Conservation (phyloP, 2,797 vertebrate genomes). For the Pogonophryne albipinna region DNA sequence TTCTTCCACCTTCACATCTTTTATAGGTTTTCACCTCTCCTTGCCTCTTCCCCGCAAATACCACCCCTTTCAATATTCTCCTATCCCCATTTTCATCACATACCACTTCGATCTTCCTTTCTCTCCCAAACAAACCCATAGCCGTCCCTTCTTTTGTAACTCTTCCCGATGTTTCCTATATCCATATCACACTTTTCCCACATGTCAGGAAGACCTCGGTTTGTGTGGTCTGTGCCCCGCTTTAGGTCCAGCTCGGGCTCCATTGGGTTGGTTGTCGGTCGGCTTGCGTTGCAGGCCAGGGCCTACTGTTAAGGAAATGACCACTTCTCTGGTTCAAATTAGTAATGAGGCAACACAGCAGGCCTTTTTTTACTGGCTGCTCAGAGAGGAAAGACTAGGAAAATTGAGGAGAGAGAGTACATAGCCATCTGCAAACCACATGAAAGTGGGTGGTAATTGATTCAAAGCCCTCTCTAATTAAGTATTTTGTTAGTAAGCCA, state of each 20-base stretch:
- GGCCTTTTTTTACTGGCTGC: constrained; percentile 70
- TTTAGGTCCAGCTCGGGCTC: constrained; percentile 66
- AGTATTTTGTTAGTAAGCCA: constrained; percentile 77
- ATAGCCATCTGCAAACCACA: constrained; percentile 81
- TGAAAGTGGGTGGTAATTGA: constrained; percentile 78
- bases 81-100: constrained; percentile 35
- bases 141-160: constrained; percentile 33
- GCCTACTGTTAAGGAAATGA: constrained; percentile 76
- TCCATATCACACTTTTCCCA: constrained; percentile 71
- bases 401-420: constrained; percentile 48
- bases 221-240: constrained; percentile 69
- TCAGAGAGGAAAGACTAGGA: constrained; percentile 66
- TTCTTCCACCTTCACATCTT: constrained; percentile 52
- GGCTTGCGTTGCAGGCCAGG: constrained; percentile 56
- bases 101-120: constrained; percentile 40
- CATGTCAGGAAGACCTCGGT: constrained; percentile 72
- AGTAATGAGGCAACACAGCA: constrained; percentile 79
- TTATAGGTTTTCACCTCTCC: constrained; percentile 50
- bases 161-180: constrained; percentile 65
- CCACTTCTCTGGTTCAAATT: constrained; percentile 87
- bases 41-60: constrained; percentile 48
- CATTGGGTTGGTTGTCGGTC: constrained; percentile 56
- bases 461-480: constrained; percentile 79
- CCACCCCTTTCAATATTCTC: constrained; percentile 30
- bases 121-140: constrained; percentile 44